Percentiles rank a stretch among this genome's conserved stretches.
These are phyloP conservation scores for Reticulitermes speratus DNA, from an alignment of 1,140 invertebrate species.

Conservation along the genomic window DNA sequence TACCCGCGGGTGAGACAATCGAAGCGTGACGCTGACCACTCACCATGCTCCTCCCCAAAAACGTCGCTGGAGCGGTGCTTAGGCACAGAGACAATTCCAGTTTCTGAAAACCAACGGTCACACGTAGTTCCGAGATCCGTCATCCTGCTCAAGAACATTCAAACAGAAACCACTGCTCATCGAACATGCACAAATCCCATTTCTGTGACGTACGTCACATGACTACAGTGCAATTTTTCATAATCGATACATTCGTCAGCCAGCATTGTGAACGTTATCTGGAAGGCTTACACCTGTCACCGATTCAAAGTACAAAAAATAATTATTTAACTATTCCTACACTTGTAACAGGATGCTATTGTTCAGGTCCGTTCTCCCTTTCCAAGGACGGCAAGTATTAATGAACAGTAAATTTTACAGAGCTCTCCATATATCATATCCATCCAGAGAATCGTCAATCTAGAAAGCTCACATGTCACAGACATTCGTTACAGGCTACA, in stretches of 20 bases:
- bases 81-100: no score
- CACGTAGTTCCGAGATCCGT: no score
- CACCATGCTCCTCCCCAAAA: no score
- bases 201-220: neutral
- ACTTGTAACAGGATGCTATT: neutral
- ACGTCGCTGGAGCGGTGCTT: no score
- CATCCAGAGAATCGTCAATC: conserved; percentile 15
- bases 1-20: no score
- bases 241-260: conserved; percentile 3
- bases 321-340: conserved; percentile 10
- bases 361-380: neutral
- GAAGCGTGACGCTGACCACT: no score
- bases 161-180: neutral
- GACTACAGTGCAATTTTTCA: neutral
- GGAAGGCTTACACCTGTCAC: conserved; percentile 13
- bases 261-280: neutral
- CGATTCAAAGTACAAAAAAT: conserved; percentile 2
- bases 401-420: conserved; percentile 12
- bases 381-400: neutral
- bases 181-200: neutral
- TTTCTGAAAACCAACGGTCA: no score
- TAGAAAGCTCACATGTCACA: conserved; percentile 23
- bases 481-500: conserved; percentile 12
- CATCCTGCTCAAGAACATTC: no score
- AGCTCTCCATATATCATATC: neutral